These are phyloP conservation scores for Ormyrus nitidulus DNA, from an alignment of 2,888 invertebrate species.

Conservation along the genomic window DNA sequence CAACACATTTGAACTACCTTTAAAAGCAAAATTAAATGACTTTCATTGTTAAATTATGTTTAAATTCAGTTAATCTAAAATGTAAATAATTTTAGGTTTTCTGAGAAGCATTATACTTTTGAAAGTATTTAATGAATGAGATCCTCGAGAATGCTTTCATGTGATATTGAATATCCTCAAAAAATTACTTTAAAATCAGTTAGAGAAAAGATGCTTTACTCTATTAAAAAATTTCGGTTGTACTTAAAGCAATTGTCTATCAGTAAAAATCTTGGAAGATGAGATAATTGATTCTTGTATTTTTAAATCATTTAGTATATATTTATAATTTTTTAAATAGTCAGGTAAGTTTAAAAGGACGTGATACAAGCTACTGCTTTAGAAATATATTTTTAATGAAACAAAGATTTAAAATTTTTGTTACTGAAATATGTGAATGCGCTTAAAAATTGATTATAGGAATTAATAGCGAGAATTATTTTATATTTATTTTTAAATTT, in stretches of 20 bases:
- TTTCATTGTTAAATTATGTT: constrained; percentile 1
- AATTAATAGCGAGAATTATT: constrained; percentile 26
- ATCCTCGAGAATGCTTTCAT: constrained; percentile 50
- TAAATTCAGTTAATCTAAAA: background rate
- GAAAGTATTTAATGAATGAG: constrained; percentile 5
- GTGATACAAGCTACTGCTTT: too few relatives aligned
- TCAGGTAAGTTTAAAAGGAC: constrained; percentile 46
- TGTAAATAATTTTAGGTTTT: too few relatives aligned
- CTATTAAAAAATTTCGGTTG: constrained; percentile 20
- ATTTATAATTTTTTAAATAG: constrained; percentile 24
- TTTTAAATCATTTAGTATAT: background rate
- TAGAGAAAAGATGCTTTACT: background rate
- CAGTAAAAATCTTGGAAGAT: constrained; percentile 41
- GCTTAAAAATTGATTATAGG: constrained; percentile 16
- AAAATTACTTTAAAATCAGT: background rate
- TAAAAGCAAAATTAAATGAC: constrained; percentile 13
- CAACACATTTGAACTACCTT: background rate
- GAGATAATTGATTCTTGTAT: constrained; percentile 16
- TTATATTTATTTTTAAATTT: constrained; percentile 30
- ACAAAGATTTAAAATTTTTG: background rate
- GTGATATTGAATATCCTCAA: background rate
- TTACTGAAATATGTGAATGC: constrained; percentile 2
- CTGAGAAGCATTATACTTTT: too few relatives aligned
- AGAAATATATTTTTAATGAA: background rate
- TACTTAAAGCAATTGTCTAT: constrained; percentile 1